Percentiles rank a stretch among this genome's conserved stretches.
Evolutionary conservation across 2,888 invertebrate species (phyloP).

Genomic region (Diloba caeruleocephala): DNA sequence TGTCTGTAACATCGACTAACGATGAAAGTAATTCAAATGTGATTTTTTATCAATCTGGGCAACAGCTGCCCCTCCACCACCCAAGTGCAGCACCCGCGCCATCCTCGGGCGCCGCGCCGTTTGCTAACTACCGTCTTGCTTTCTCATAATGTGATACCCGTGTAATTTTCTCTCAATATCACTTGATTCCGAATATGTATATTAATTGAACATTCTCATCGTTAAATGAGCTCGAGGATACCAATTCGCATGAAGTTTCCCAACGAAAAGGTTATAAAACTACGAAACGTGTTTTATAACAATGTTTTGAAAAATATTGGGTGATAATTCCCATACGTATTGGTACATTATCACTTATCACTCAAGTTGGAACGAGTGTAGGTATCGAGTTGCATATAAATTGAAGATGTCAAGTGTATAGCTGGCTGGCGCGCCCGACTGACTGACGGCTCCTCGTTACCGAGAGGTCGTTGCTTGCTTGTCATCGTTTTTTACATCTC

Average conservation of each 20-base stretch:
- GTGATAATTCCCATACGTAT: conserved; percentile 53
- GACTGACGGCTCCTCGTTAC: conserved; percentile 84
- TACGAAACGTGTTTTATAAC: conserved; percentile 26
- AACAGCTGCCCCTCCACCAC: conserved; percentile 76
- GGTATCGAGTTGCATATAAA: conserved; percentile 78
- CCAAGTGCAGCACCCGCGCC: conserved; percentile 59
- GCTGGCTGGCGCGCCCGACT: conserved; percentile 54
- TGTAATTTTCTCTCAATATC: conserved; percentile 65
- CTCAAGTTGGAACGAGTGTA: conserved; percentile 63
- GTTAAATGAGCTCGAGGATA: conserved; percentile 61
- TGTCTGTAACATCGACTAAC: conserved; percentile 68
- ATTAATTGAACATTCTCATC: conserved; percentile 61
- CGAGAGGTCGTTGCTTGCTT: conserved; percentile 80
- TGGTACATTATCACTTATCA: conserved; percentile 64
- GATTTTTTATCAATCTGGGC: conserved; percentile 70
- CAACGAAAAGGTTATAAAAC: conserved; percentile 25
- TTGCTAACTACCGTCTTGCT: conserved; percentile 36
- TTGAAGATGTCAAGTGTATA: conserved; percentile 75
- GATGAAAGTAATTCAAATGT: conserved; percentile 74
- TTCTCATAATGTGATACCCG: conserved; percentile 51
- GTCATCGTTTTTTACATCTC: conserved; percentile 67
- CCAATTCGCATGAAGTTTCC: conserved; percentile 47
- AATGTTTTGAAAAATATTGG: conserved; percentile 43
- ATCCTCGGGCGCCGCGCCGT: conserved; percentile 42
- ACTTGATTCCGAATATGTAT: conserved; percentile 57